phyloP scores from a whole-genome alignment of 2,888 invertebrate species.

The Nomada hirtipes region DNA sequence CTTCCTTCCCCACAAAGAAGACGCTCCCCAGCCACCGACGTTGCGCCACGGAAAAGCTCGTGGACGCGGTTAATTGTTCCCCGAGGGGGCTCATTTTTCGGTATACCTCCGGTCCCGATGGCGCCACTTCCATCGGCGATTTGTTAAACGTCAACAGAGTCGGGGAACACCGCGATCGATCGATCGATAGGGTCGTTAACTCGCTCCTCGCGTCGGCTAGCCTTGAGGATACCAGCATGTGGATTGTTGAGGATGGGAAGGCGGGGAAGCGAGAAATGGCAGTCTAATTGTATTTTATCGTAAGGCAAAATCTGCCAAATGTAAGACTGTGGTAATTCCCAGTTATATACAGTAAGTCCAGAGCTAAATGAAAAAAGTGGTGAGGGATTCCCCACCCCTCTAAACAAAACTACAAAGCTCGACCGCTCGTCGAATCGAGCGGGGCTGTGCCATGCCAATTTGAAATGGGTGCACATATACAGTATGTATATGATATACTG shows the following conservation, averaged over 20 bases:
- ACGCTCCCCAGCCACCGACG: slow-evolving; percentile 64
- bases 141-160: slow-evolving; percentile 69
- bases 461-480: too few relatives aligned
- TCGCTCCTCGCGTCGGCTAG: slow-evolving; percentile 33
- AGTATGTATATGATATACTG: too few relatives aligned
- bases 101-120: slow-evolving; percentile 59
- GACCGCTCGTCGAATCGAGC: too few relatives aligned
- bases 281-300: slow-evolving; percentile 1
- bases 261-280: not conserved
- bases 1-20: slow-evolving; percentile 39
- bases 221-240: slow-evolving; percentile 4
- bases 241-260: not conserved
- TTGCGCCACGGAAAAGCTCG: slow-evolving; percentile 70
- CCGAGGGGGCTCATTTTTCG: slow-evolving; percentile 79
- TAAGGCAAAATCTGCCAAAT: too few relatives aligned
- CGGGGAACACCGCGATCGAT: slow-evolving; percentile 61
- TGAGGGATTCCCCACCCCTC: too few relatives aligned
- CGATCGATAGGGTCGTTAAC: slow-evolving; percentile 69
- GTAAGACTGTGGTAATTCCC: too few relatives aligned
- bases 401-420: too few relatives aligned
- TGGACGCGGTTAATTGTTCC: slow-evolving; percentile 76
- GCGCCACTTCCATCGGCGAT: slow-evolving; percentile 67
- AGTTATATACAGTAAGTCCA: too few relatives aligned
- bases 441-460: too few relatives aligned
- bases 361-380: too few relatives aligned